Base-by-base conservation (phyloP, 1,140 invertebrate species). In the Drosophila ficusphila region DNA sequence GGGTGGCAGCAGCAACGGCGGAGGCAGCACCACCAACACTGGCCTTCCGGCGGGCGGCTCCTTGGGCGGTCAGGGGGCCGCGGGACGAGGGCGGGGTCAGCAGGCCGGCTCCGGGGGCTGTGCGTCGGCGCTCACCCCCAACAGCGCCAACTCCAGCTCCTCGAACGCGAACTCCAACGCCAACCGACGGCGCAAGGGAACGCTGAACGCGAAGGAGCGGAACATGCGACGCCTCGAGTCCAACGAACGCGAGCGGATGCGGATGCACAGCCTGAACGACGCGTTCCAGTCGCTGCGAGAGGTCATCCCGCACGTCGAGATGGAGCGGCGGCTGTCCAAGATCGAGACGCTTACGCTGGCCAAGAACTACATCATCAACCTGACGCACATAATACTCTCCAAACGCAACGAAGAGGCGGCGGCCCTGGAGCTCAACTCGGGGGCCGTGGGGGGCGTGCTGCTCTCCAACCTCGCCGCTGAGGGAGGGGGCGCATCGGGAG, bases 341-440 rank as follows among this genome's bases (percentile, higher is more conserved):
- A 97, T 97, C 68, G 96, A 97, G 92, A 97, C 96, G 8, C 92
- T 97, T 12, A 97, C 96, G 11, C 91, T 97, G 88, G 96, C 96
- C 74, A 97, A 97, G 92, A 97, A 97, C 93, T 97, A 97, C 92
- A 97, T 97, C 89, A 97, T 96, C 93, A 96, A 96, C 21, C 93
- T 97, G 69, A 97, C 96, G 44, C 97, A 97, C 92, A 96, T 97
- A 62, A 96, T 97, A 90, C 93, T 93, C 53, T 88, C 91, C 16
- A 92, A 92, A 67, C 82, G 92, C 3, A 92, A 92, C 25, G 92
- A 92, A 41, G 91, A 92, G 49, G 79, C 89, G 0, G 89, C 89
- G 0, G 89, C 85, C 31, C 71, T 90, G 76, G 89, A 90, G 47
- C 73, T 90, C 0, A 90, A 90, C 36, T 86, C 78, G 7, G 89